phyloP scores from a whole-genome alignment of 92 coral and sea anemone genomes.

The Desmophyllum pertusum region DNA sequence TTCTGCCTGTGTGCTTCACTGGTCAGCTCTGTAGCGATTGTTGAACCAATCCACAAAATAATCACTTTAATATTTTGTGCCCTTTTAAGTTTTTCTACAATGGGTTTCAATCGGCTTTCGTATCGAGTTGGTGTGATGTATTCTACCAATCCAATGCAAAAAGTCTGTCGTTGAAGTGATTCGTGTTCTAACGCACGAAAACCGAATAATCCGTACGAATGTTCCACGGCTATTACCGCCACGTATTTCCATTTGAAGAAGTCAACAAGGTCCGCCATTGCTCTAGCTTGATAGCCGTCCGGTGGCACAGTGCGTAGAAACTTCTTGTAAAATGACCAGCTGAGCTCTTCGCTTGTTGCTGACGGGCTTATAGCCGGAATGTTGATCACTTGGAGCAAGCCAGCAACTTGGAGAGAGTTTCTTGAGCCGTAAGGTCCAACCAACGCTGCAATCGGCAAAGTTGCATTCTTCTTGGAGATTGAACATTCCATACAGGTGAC shows the following conservation, averaged over 20 bases:
- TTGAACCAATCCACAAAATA: slow-evolving; percentile 77
- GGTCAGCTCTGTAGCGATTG: slow-evolving; percentile 56
- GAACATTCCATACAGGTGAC: slow-evolving; percentile 45
- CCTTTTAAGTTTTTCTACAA: slow-evolving; percentile 56
- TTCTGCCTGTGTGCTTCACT: slow-evolving; percentile 68
- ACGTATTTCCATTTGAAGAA: slow-evolving; percentile 69
- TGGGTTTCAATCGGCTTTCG: slow-evolving; percentile 38
- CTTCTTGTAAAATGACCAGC: slow-evolving; percentile 70
- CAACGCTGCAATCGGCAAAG: slow-evolving; percentile 64
- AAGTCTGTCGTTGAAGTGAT: slow-evolving; percentile 60
- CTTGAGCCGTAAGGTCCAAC: slow-evolving; percentile 74
- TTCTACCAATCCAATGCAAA: slow-evolving; percentile 76
- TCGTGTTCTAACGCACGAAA: slow-evolving; percentile 73
- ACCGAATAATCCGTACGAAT: slow-evolving; percentile 78
- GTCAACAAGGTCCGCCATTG: slow-evolving; percentile 80
- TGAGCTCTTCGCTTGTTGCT: slow-evolving; percentile 80
- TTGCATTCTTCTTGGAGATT: slow-evolving; percentile 12
- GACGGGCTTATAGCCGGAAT: slow-evolving; percentile 81
- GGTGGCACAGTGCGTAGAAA: slow-evolving; percentile 75
- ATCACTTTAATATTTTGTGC: slow-evolving; percentile 66
- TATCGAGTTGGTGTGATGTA: slow-evolving; percentile 63
- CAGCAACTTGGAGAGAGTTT: slow-evolving; percentile 74
- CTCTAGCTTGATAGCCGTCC: slow-evolving; percentile 69
- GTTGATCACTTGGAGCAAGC: slow-evolving; percentile 73
- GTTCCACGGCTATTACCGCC: slow-evolving; percentile 77